Base-by-base conservation (phyloP, 2,797 vertebrate species). In the Sebastes hubbsi region DNA sequence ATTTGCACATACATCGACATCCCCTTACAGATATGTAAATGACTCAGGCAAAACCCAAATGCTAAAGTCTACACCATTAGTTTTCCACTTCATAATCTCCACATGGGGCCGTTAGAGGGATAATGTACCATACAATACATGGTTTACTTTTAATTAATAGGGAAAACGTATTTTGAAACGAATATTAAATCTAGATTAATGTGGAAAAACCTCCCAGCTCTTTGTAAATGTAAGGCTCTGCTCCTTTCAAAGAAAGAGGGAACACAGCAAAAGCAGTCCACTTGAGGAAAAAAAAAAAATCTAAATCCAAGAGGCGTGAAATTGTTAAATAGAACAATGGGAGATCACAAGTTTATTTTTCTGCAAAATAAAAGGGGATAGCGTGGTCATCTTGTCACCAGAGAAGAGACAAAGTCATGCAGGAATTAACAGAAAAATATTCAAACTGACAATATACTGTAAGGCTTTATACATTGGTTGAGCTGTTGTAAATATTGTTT, bases 121-220 rank as follows among this genome's bases (percentile, higher is more conserved):
- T 99, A 99, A 99, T 99, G 98, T 99, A 98, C 97, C 98, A 97
- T 99, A 98, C 97, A 96, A 97, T 98, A 97, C 96, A 97, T 95
- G 97, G 96, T 99, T 99, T 98, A 97, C 96, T 99, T 99, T 99
- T 99, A 99, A 99, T 99, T 99, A 99, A 97, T 98, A 97, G 97
- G 95, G 92, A 96, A 98, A 97, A 97, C 94, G 85, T 91, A 97
- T 97, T 97, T 97, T 96, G 96, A 97, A 96, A 97, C 95, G 95
- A 98, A 97, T 97, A 98, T 97, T 97, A 98, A 97, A 98, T 97
- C 94, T 97, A 97, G 97, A 97, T 97, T 98, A 97, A 98, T 97
- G 95, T 95, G 96, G 92, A 97, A 96, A 49, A 96, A 96, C 91
- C 94, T 95, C 94, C 94, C 92, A 96, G 95, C 88, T 94, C 91